Percentiles rank a stretch among this genome's conserved stretches.
Evolutionary conservation across 2,888 invertebrate species (phyloP).

Genomic region (Caenorhabditis japonica): DNA sequence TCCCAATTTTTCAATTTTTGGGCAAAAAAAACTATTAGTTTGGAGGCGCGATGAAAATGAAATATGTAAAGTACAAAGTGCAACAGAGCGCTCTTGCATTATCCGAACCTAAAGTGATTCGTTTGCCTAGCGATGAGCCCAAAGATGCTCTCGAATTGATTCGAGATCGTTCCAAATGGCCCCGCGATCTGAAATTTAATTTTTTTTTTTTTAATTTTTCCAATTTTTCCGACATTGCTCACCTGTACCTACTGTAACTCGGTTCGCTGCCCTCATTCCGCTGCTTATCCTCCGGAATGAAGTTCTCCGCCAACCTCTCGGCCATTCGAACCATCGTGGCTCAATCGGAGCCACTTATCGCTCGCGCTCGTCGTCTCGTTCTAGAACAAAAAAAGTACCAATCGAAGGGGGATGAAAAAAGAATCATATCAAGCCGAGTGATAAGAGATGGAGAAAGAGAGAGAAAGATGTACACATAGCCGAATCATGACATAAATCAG

Average conservation of each 20-base stretch:
- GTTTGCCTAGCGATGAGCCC: constrained; percentile 37
- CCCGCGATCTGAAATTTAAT: constrained; percentile 16
- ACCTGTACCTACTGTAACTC: constrained; percentile 41
- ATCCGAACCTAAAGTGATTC: constrained; percentile 23
- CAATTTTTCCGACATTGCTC: not conserved
- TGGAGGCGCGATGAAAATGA: no score
- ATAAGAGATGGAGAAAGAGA: no score
- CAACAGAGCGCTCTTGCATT: no score
- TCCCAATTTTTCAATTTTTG: no score
- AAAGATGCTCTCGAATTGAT: constrained; percentile 42
- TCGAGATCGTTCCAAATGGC: constrained; percentile 23
- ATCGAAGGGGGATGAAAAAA: constrained; percentile 16
- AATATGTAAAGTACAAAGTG: no score
- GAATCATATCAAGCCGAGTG: constrained; percentile 40
- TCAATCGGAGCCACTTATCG: no score
- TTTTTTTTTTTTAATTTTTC: not conserved
- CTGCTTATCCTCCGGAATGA: constrained; percentile 43
- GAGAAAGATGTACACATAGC: no score
- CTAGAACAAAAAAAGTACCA: constrained; percentile 42
- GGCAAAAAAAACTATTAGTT: no score
- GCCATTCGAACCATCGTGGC: constrained; percentile 59
- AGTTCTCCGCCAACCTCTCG: constrained; percentile 52
- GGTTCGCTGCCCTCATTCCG: constrained; percentile 34
- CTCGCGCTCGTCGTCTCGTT: constrained; percentile 33
- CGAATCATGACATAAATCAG: constrained; percentile 44